These are phyloP conservation scores for Nylanderia fulva DNA, from an alignment of 1,140 invertebrate species.

Conservation along the genomic window DNA sequence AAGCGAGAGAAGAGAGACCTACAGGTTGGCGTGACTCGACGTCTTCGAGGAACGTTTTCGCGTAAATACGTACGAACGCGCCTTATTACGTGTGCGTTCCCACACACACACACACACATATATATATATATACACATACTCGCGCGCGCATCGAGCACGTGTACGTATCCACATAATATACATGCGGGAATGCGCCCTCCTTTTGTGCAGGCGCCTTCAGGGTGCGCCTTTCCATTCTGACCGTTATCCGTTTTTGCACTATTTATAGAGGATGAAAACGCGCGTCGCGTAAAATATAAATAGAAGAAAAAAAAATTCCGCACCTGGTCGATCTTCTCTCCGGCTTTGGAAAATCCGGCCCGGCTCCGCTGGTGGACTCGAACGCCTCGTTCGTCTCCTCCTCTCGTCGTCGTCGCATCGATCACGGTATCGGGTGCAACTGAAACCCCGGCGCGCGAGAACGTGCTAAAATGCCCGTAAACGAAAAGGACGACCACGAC, in stretches of 20 bases:
- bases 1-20: slow-evolving; percentile 65
- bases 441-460: not conserved
- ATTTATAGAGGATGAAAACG: slow-evolving; percentile 71
- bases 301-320: slow-evolving; percentile 65
- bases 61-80: slow-evolving; percentile 61
- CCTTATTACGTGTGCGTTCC: not conserved
- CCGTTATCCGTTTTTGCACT: slow-evolving; percentile 62
- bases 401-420: slow-evolving; percentile 27
- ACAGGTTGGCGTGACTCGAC: slow-evolving; percentile 77
- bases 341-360: slow-evolving; percentile 8
- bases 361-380: slow-evolving; percentile 25
- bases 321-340: not conserved
- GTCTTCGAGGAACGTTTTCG: slow-evolving; percentile 68
- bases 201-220: not conserved
- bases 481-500: slow-evolving; percentile 32
- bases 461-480: slow-evolving; percentile 38
- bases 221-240: slow-evolving; percentile 30
- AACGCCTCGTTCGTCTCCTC: not conserved
- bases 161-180: not conserved
- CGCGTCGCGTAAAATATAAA: slow-evolving; percentile 70
- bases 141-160: slow-evolving; percentile 7
- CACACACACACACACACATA: not conserved
- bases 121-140: too few species aligned
- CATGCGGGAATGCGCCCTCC: not conserved
- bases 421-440: slow-evolving; percentile 55